Percentiles rank a stretch among this genome's conserved stretches.
Conservation (phyloP, 2,797 vertebrate species). For the Sebastes variabilis region DNA sequence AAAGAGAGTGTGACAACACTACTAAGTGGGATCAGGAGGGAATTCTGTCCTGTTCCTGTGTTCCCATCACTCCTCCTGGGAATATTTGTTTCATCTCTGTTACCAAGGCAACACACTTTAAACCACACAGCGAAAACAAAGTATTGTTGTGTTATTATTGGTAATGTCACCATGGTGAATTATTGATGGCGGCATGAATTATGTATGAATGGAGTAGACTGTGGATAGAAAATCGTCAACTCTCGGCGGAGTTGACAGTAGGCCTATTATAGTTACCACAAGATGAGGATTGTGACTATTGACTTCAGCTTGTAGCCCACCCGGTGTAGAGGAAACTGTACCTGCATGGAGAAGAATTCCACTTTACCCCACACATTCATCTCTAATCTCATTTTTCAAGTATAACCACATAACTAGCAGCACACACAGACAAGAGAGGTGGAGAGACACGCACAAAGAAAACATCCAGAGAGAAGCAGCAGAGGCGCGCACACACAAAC, state of each 20-base stretch:
- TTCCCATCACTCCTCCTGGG: slow-evolving; percentile 76
- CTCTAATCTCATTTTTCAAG: slow-evolving; percentile 60
- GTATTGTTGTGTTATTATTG: slow-evolving; percentile 85
- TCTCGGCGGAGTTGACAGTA: slow-evolving; percentile 72
- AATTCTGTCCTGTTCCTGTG: slow-evolving; percentile 81
- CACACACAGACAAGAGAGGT: slow-evolving; percentile 6
- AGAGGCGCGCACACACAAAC: slow-evolving; percentile 53
- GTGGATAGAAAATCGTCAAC: slow-evolving; percentile 77
- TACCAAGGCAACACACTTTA: slow-evolving; percentile 81
- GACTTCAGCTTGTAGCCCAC: slow-evolving; percentile 65
- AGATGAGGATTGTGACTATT: slow-evolving; percentile 68
- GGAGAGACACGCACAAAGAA: slow-evolving; percentile 56
- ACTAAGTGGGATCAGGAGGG: slow-evolving; percentile 83
- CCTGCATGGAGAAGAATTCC: slow-evolving; percentile 63
- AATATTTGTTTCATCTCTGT: slow-evolving; percentile 83
- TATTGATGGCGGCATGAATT: slow-evolving; percentile 80
- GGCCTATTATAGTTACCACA: slow-evolving; percentile 75
- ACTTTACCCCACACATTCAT: slow-evolving; percentile 44
- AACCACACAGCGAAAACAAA: slow-evolving; percentile 81
- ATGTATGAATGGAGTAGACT: slow-evolving; percentile 77
- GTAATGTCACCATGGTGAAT: slow-evolving; percentile 84
- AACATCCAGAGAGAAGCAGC: slow-evolving; percentile 48
- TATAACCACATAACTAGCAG: slow-evolving; percentile 40
- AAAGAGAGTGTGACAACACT: slow-evolving; percentile 74
- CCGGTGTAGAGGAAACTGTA: slow-evolving; percentile 47